A percentile compares a stretch with the other conserved stretches of the same genome.
Evolutionary conservation across 2,888 invertebrate genomes (phyloP).

Genomic region (Stramonita haemastoma): DNA sequence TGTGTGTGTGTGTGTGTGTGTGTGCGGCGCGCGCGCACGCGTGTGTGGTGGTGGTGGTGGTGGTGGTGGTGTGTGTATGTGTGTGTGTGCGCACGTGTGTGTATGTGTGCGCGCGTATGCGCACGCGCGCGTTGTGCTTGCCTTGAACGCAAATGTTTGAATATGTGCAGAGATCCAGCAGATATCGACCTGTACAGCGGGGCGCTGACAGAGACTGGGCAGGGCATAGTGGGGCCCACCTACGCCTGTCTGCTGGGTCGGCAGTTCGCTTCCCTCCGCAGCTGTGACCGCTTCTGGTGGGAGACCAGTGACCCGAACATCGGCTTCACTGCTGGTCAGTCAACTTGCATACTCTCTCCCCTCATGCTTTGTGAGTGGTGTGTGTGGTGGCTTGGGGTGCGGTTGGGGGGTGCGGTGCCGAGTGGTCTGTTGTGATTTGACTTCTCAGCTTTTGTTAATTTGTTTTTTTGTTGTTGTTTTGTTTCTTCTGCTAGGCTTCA

Average conservation of each 20-base stretch:
- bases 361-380: too few species aligned
- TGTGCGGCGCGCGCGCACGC: too few species aligned
- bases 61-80: too few species aligned
- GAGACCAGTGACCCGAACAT: conserved; percentile 78
- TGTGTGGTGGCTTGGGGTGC: neutral
- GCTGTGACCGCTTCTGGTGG: conserved; percentile 93
- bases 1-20: too few species aligned
- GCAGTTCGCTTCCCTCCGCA: conserved; percentile 88
- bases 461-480: neutral
- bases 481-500: neutral
- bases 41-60: too few species aligned
- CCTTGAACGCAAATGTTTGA: too few species aligned
- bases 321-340: conserved; percentile 10
- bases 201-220: conserved; percentile 88
- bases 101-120: too few species aligned
- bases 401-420: neutral
- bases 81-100: too few species aligned
- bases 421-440: too few species aligned
- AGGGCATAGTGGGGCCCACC: conserved; percentile 88
- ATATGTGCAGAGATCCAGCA: too few species aligned
- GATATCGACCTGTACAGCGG: conserved; percentile 94
- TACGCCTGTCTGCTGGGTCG: conserved; percentile 89
- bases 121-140: too few species aligned
- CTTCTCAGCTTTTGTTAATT: neutral
- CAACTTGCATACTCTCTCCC: too few species aligned